Conservation (phyloP, 2,797 vertebrate genomes). For the Gobionotothen gibberifrons region DNA sequence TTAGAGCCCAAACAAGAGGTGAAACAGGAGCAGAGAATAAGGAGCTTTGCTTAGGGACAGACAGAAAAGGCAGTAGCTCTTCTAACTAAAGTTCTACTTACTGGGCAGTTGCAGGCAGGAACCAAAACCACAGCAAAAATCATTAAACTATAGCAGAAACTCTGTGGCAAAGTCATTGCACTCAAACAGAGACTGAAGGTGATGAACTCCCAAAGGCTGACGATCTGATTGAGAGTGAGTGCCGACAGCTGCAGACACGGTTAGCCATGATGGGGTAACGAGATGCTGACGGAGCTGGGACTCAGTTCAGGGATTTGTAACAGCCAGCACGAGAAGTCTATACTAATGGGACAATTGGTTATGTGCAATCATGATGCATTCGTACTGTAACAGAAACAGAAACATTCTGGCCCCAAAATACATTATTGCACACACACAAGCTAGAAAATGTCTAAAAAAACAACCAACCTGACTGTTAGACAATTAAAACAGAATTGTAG, state of each 20-base stretch:
- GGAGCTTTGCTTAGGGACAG: background rate
- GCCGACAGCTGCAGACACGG: background rate
- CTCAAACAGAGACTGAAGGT: background rate
- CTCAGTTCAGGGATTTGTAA: too few species aligned
- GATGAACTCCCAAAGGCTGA: background rate
- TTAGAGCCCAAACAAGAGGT: background rate
- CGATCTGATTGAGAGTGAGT: background rate
- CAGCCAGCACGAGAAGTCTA: too few species aligned
- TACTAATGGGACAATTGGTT: too few species aligned
- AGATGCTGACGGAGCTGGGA: background rate
- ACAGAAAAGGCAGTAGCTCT: background rate
- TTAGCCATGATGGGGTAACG: background rate
- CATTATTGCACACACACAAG: background rate
- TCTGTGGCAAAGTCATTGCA: background rate
- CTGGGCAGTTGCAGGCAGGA: background rate
- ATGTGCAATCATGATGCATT: background rate
- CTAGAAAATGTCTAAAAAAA: background rate
- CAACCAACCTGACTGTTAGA: background rate
- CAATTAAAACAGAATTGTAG: background rate
- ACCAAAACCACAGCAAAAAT: background rate
- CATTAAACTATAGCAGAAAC: background rate
- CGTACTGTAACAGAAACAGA: background rate
- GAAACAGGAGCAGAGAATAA: background rate
- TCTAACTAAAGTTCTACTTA: background rate
- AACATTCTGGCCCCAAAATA: background rate